A percentile compares a stretch with the other conserved stretches of the same genome.
These are phyloP conservation scores for Polia nebulosa DNA, from an alignment of 2,888 invertebrate genomes.

Conservation along the genomic window DNA sequence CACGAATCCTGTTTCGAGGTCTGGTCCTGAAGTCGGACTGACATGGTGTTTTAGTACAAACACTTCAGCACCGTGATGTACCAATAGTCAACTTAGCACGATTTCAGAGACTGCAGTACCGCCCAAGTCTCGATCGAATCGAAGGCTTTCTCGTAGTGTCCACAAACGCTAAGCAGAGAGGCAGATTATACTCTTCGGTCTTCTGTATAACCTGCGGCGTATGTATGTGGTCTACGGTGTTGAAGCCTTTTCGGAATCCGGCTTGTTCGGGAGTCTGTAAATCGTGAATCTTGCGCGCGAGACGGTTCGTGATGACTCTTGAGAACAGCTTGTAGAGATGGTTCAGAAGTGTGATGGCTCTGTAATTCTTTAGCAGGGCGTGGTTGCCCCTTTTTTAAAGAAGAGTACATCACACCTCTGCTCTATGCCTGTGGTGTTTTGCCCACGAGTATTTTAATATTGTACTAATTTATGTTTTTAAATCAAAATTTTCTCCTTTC, in stretches of 20 bases:
- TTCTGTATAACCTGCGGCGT: background rate
- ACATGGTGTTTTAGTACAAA: background rate
- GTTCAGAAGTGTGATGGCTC: background rate
- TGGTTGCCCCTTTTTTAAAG: background rate
- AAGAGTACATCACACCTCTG: background rate
- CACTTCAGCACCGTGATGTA: background rate
- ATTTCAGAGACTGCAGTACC: conserved; percentile 2
- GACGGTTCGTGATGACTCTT: background rate
- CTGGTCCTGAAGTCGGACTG: background rate
- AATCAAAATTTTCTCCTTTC: too few species aligned
- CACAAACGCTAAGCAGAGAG: background rate
- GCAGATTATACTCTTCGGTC: background rate
- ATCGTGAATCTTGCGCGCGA: background rate
- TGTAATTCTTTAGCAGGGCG: background rate
- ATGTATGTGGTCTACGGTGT: background rate
- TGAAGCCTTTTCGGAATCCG: background rate
- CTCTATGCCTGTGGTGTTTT: background rate
- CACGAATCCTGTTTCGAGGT: background rate
- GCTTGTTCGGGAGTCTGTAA: background rate
- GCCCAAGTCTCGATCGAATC: background rate
- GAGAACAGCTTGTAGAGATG: background rate
- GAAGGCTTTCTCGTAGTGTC: background rate
- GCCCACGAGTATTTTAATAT: background rate
- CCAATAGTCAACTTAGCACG: background rate
- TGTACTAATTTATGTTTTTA: background rate